Evolutionary conservation across 2,797 vertebrate genomes (phyloP).

Genomic region (Microchirus variegatus): DNA sequence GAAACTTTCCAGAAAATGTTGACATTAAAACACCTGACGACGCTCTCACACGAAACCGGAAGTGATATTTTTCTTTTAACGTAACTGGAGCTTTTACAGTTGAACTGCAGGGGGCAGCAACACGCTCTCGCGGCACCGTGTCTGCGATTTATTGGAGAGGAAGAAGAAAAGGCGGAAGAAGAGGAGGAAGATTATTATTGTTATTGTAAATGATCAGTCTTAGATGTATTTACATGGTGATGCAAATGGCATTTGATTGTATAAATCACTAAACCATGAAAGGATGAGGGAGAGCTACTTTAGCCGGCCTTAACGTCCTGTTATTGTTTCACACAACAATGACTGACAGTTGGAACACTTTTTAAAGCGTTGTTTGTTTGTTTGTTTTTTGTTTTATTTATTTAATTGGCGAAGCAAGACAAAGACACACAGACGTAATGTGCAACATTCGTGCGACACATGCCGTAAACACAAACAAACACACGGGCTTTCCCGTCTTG

Average conservation of each 20-base stretch:
- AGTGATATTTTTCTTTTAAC: background rate
- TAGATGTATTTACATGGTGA: no score
- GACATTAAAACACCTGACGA: no score
- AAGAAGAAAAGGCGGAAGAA: no score
- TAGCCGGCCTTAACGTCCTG: background rate
- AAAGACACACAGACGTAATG: background rate
- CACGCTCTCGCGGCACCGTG: no score
- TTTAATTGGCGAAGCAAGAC: background rate
- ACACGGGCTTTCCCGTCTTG: background rate
- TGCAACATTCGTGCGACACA: background rate
- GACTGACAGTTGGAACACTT: background rate
- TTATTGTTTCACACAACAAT: background rate
- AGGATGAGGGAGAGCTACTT: background rate
- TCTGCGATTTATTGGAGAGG: background rate
- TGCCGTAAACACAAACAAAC: background rate
- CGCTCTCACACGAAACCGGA: background rate
- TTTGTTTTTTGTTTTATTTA: no score
- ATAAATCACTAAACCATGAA: background rate
- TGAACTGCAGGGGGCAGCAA: background rate
- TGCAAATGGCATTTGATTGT: no score
- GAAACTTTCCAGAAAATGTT: no score
- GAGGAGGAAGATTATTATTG: no score
- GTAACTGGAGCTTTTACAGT: background rate
- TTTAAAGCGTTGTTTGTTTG: background rate
- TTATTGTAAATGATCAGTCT: no score